Percentiles rank a stretch among this genome's conserved stretches.
phyloP scores from a whole-genome alignment of 2,113 vertebrate genomes.

The Rafetus swinhoei region DNA sequence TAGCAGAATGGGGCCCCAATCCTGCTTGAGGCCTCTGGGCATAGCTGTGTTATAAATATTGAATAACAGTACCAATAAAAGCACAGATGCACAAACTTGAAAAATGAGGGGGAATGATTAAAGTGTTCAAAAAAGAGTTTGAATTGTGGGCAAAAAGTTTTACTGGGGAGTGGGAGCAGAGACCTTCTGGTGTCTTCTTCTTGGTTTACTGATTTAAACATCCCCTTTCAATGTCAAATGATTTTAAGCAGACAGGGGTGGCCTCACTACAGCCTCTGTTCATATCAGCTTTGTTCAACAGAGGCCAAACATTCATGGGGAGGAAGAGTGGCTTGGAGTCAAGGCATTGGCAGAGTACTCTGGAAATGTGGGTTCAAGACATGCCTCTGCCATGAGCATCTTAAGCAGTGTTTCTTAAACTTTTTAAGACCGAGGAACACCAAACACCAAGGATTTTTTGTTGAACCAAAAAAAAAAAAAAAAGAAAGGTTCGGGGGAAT shows the following conservation, averaged over 20 bases:
- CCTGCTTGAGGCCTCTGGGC: neutral
- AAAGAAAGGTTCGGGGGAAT: too few relatives aligned
- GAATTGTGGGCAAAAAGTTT: neutral
- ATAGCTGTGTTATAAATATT: neutral
- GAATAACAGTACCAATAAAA: neutral
- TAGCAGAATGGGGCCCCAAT: neutral
- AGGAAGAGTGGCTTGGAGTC: neutral
- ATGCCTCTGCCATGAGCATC: neutral
- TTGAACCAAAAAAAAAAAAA: too few relatives aligned
- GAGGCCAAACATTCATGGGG: neutral
- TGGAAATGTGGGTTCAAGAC: neutral
- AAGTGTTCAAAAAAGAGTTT: neutral
- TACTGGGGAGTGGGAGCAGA: neutral
- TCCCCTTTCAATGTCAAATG: neutral
- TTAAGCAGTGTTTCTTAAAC: too few relatives aligned
- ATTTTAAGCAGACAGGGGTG: neutral
- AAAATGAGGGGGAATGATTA: neutral
- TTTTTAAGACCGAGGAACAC: too few relatives aligned
- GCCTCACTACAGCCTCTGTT: neutral
- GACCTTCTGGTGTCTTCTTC: neutral
- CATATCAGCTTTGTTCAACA: neutral
- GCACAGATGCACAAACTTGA: neutral
- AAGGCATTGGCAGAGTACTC: neutral
- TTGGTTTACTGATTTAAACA: neutral
- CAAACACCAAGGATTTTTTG: too few relatives aligned